phyloP scores from a whole-genome alignment of 2,797 vertebrate species.

The Ispidina picta region DNA sequence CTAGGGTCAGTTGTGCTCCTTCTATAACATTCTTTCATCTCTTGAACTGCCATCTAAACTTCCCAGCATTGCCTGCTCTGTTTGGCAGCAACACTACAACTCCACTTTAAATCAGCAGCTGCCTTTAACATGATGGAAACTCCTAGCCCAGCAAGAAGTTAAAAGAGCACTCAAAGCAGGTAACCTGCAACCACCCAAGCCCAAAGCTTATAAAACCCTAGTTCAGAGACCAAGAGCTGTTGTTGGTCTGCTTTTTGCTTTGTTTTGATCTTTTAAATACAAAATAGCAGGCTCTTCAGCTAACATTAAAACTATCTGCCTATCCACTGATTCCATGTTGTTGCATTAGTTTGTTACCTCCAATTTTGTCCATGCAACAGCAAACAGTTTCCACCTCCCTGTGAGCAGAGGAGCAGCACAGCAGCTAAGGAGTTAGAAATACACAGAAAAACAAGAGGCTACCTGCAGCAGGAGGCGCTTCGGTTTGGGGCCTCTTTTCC shows the following conservation, averaged over 20 bases:
- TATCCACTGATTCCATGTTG: neutral
- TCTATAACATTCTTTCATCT: neutral
- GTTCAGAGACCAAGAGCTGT: neutral
- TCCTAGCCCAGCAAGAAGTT: neutral
- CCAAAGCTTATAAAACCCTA: neutral
- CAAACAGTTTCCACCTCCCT: neutral
- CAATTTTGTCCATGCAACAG: neutral
- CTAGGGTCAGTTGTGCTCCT: neutral
- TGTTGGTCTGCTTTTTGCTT: neutral
- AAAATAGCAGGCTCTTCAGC: neutral
- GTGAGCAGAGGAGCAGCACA: neutral
- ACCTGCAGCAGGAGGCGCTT: slow-evolving; percentile 94
- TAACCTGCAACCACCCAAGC: neutral
- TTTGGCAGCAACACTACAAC: neutral
- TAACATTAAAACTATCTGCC: neutral
- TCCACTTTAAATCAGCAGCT: neutral
- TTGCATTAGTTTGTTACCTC: neutral
- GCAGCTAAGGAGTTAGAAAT: neutral
- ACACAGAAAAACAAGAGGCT: slow-evolving; percentile 56
- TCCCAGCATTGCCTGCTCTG: neutral
- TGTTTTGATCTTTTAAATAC: neutral
- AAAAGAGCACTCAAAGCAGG: neutral
- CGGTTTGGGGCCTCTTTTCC: slow-evolving; percentile 94
- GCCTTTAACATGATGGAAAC: neutral
- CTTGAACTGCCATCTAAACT: neutral